Percentiles rank a stretch among this genome's conserved stretches.
These are phyloP conservation scores for Ciconia nigra DNA, from an alignment of 2,797 vertebrate species.

Conservation along the genomic window DNA sequence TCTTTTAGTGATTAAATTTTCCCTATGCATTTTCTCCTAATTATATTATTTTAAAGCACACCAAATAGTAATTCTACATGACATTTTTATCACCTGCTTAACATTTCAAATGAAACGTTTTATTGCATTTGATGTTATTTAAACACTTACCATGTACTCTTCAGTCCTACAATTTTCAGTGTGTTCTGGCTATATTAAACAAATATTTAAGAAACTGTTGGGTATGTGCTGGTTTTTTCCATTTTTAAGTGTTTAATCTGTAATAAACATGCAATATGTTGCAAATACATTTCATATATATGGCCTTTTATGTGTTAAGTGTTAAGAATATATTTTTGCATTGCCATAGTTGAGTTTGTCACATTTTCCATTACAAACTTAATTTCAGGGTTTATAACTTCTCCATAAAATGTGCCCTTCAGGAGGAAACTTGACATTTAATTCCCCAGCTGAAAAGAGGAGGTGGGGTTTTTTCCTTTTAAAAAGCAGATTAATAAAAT, in stretches of 20 bases:
- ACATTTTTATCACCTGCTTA: conserved; percentile 71
- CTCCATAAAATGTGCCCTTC: conserved; percentile 60
- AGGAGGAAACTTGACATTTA: conserved; percentile 59
- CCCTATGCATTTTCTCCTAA: conserved; percentile 21
- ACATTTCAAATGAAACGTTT: conserved; percentile 72
- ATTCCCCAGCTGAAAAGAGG: conserved; percentile 37
- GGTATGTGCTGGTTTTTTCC: conserved; percentile 28
- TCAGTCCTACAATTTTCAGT: conserved; percentile 59
- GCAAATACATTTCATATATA: conserved; percentile 62
- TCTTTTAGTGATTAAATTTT: not conserved
- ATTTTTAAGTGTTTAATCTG: conserved; percentile 73
- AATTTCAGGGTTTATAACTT: conserved; percentile 65
- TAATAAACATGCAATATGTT: conserved; percentile 65
- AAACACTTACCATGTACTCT: conserved; percentile 70
- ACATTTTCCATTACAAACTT: conserved; percentile 74
- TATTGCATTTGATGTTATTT: conserved; percentile 73
- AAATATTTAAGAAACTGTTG: conserved; percentile 70
- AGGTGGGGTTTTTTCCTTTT: not conserved
- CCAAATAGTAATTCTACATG: conserved; percentile 50
- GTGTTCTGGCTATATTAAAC: conserved; percentile 66
- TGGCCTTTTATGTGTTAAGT: conserved; percentile 51
- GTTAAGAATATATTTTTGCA: conserved; percentile 64
- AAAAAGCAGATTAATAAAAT: conserved; percentile 31
- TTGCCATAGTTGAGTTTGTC: conserved; percentile 49
- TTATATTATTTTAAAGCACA: conserved; percentile 28